A percentile compares a stretch with the other conserved stretches of the same genome.
Evolutionary conservation across 1,140 invertebrate genomes (phyloP).

Genomic region (Odontomachus brunneus): DNA sequence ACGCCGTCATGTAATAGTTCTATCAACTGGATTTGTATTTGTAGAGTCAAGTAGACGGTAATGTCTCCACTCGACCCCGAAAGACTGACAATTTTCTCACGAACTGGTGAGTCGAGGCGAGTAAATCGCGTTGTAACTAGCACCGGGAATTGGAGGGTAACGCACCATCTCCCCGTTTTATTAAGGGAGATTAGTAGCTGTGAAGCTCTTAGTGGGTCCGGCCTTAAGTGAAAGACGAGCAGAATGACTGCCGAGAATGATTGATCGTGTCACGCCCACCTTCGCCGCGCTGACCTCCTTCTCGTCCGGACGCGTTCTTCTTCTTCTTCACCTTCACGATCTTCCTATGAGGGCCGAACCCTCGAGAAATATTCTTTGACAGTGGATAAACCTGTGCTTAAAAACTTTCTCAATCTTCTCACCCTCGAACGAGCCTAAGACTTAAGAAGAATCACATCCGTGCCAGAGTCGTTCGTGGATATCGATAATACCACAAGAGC

Average conservation of each 20-base stretch:
- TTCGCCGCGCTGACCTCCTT: conserved; percentile 36
- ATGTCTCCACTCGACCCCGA: conserved; percentile 1
- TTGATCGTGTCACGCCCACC: conserved; percentile 67
- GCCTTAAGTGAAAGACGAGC: conserved; percentile 50
- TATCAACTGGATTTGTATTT: conserved; percentile 42
- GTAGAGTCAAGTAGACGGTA: conserved; percentile 35
- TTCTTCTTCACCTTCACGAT: conserved; percentile 23
- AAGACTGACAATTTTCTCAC: conserved; percentile 50
- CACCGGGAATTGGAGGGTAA: neutral
- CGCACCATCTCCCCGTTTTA: conserved; percentile 34
- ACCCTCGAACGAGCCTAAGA: neutral
- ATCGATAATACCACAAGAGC: conserved; percentile 38
- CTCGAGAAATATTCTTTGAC: conserved; percentile 67
- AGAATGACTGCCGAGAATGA: conserved; percentile 63
- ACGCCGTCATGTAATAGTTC: conserved; percentile 23
- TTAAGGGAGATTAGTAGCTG: conserved; percentile 59
- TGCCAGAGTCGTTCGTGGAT: conserved; percentile 4
- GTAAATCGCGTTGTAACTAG: conserved; percentile 34
- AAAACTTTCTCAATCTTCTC: conserved; percentile 65
- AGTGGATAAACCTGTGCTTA: conserved; percentile 57
- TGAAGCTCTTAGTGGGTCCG: conserved; percentile 22
- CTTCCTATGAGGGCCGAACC: neutral
- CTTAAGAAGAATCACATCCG: conserved; percentile 35
- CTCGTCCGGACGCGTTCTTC: conserved; percentile 22
- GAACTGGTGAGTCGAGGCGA: neutral